Evolutionary conservation across 2,113 vertebrate species (phyloP).

Genomic region (Lynx canadensis): DNA sequence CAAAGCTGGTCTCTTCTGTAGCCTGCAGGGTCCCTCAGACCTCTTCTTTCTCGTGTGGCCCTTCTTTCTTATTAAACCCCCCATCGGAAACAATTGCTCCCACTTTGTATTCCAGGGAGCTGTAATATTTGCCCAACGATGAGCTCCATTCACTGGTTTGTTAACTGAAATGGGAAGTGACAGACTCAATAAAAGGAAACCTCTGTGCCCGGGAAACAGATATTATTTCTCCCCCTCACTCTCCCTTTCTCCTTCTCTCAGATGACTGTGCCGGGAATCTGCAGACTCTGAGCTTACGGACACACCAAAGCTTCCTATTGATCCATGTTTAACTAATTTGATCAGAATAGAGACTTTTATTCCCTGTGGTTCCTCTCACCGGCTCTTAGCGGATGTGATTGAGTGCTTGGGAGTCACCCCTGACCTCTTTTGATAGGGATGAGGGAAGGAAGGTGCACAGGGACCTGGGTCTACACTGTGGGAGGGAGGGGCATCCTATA

Average conservation of each 20-base stretch:
- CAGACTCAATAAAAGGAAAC: constrained; percentile 92
- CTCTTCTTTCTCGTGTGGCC: not conserved
- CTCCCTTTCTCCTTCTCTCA: constrained; percentile 79
- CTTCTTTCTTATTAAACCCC: constrained; percentile 64
- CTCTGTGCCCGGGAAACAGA: constrained; percentile 86
- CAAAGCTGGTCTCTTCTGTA: not conserved
- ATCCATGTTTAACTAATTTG: constrained; percentile 86
- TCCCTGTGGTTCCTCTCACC: constrained; percentile 62
- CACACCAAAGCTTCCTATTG: constrained; percentile 82
- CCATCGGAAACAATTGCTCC: constrained; percentile 70
- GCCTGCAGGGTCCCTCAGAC: not conserved
- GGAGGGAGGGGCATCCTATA: fast-evolving
- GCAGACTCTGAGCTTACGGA: constrained; percentile 74
- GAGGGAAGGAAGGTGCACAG: not conserved
- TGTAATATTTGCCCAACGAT: constrained; percentile 86
- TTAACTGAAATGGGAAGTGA: constrained; percentile 94
- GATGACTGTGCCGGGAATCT: constrained; percentile 80
- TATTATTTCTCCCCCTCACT: constrained; percentile 81
- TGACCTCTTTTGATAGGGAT: not conserved
- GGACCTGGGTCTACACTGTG: not conserved
- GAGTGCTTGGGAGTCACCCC: constrained; percentile 23
- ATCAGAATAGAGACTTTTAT: constrained; percentile 82
- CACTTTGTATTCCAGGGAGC: constrained; percentile 79
- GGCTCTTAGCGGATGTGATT: constrained; percentile 76
- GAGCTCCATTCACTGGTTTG: constrained; percentile 86